Conservation (phyloP, 30 jellyfish, hydroid and myxozoan genomes). For the Haliclystus octoradiatus region DNA sequence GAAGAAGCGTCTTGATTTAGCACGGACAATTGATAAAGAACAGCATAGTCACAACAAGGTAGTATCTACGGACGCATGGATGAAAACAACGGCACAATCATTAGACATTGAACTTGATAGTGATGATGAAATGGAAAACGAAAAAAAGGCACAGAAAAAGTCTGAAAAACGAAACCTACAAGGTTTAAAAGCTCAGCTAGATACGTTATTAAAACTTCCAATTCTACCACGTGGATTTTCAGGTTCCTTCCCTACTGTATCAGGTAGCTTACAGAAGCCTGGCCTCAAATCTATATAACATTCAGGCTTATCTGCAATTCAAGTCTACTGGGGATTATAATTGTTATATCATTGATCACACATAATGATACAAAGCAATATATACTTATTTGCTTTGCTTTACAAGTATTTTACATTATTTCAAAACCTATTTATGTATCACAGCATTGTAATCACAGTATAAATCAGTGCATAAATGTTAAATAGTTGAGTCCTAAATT, state of each 20-base stretch:
- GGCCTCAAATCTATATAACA: no score
- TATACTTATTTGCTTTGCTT: no score
- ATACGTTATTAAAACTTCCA: constrained; percentile 21
- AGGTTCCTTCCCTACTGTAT: constrained; percentile 62
- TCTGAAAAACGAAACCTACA: constrained; percentile 5
- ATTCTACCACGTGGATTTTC: constrained; percentile 79
- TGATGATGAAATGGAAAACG: constrained; percentile 4
- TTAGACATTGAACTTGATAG: constrained; percentile 52
- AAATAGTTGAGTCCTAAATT: no score
- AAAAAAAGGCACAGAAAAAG: constrained; percentile 5
- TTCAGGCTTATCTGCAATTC: no score
- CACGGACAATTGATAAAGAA: constrained; percentile 59
- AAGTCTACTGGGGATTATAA: no score
- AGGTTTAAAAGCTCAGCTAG: constrained; percentile 20
- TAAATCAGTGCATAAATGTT: no score
- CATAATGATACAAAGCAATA: no score
- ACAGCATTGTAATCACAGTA: no score
- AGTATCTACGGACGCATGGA: constrained; percentile 42
- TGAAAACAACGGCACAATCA: constrained; percentile 52
- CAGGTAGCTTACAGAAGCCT: constrained; percentile 42
- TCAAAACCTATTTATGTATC: no score
- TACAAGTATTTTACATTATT: no score
- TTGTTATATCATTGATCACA: no score
- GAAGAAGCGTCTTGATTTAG: constrained; percentile 54
- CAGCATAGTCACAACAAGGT: constrained; percentile 48